Percentiles rank a stretch among this genome's conserved stretches.
Evolutionary conservation across 2,888 invertebrate genomes (phyloP).

Genomic region (Drosophila vallismaia): DNA sequence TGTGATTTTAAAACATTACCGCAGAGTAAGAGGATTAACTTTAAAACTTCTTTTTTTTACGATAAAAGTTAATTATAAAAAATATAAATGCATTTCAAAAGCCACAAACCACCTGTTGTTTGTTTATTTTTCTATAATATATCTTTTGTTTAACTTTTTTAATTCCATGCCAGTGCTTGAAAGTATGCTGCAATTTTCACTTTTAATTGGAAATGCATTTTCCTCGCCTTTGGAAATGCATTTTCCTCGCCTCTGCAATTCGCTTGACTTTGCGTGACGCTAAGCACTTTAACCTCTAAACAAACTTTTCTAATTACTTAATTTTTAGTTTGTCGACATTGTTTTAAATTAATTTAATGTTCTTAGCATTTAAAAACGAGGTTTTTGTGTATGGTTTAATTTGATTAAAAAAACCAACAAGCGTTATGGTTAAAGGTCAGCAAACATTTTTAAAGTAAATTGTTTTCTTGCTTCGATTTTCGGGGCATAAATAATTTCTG

Average conservation of each 20-base stretch:
- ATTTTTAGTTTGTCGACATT: neutral
- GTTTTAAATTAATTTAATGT: neutral
- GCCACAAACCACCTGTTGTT: constrained; percentile 1
- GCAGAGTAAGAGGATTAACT: neutral
- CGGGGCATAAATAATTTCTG: constrained; percentile 24
- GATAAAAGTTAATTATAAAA: neutral
- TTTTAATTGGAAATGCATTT: constrained; percentile 37
- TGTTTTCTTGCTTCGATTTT: constrained; percentile 8
- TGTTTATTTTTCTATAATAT: neutral
- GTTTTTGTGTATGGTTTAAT: neutral
- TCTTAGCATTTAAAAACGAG: neutral
- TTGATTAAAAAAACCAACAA: constrained; percentile 35
- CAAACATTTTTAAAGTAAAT: neutral
- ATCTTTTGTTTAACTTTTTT: neutral
- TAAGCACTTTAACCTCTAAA: constrained; percentile 16
- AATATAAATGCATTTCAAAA: neutral
- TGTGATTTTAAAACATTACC: neutral
- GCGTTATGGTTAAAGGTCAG: neutral
- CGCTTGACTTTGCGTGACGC: constrained; percentile 24
- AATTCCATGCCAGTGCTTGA: constrained; percentile 4
- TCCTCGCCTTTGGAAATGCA: constrained; percentile 21
- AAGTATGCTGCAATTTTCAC: constrained; percentile 32
- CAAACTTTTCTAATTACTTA: constrained; percentile 20
- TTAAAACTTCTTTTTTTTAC: neutral
- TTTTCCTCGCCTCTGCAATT: no score